phyloP scores from a whole-genome alignment of 2,888 invertebrate genomes.

The Rosalia funebris region DNA sequence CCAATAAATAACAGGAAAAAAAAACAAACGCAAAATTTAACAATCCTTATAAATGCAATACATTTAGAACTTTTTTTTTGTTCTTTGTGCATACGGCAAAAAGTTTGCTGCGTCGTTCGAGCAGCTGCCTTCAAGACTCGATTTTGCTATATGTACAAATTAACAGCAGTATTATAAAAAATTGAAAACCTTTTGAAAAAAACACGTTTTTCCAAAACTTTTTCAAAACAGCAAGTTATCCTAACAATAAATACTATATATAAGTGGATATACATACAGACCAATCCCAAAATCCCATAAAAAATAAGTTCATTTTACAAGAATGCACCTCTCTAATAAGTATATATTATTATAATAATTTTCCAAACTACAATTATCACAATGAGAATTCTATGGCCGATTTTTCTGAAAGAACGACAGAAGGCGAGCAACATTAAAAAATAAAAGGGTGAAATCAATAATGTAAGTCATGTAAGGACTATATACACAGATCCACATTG shows the following conservation, averaged over 20 bases:
- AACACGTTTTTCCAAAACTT: conserved; percentile 26
- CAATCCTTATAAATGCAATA: conserved; percentile 35
- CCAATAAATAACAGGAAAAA: conserved; percentile 37
- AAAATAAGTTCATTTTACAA: conserved; percentile 43
- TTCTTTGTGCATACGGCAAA: conserved; percentile 51
- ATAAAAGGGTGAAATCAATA: too few relatives aligned
- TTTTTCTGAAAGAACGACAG: conserved; percentile 1
- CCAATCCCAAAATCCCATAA: conserved; percentile 28
- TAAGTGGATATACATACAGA: conserved; percentile 23
- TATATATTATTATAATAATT: conserved; percentile 19
- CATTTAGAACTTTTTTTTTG: conserved; percentile 33
- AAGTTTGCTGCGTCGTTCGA: conserved; percentile 26
- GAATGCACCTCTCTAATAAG: conserved; percentile 51
- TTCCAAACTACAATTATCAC: conserved; percentile 29
- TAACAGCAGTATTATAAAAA: conserved; percentile 40
- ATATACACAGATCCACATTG: too few relatives aligned
- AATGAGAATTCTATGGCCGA: conserved; percentile 23
- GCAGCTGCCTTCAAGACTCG: conserved; percentile 4
- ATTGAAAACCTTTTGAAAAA: conserved; percentile 25
- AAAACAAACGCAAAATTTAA: conserved; percentile 34
- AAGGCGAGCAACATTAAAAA: too few relatives aligned
- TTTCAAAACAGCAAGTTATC: conserved; percentile 31
- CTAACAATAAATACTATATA: conserved; percentile 46
- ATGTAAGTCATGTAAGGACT: too few relatives aligned
- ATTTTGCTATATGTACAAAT: conserved; percentile 51